Evolutionary conservation across 2,113 vertebrate genomes (phyloP).

Genomic region (Rhizomys pruinosus): DNA sequence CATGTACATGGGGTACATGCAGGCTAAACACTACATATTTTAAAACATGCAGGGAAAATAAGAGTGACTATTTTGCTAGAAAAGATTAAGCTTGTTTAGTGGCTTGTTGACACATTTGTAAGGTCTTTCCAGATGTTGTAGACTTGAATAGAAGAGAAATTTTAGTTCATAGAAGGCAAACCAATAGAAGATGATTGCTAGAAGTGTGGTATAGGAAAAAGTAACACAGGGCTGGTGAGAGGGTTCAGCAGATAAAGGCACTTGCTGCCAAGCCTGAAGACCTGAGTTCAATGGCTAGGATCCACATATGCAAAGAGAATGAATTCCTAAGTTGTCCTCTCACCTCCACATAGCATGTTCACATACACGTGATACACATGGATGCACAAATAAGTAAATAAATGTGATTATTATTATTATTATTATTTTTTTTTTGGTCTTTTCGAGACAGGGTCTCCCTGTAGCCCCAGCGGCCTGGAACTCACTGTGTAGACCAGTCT

Average conservation of each 20-base stretch:
- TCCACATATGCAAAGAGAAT: neutral
- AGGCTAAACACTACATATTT: too few relatives aligned
- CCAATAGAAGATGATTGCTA: neutral
- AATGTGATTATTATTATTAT: too few relatives aligned
- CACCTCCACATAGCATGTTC: neutral
- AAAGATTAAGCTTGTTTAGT: neutral
- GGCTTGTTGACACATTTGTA: slow-evolving; percentile 30
- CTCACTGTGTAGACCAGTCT: too few relatives aligned
- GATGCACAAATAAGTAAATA: neutral
- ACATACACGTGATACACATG: too few relatives aligned
- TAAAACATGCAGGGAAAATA: too few relatives aligned
- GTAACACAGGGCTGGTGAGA: neutral
- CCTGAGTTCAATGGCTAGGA: too few relatives aligned
- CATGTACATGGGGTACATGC: too few relatives aligned
- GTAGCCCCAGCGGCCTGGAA: too few relatives aligned
- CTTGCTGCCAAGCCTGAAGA: neutral
- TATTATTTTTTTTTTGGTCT: too few relatives aligned
- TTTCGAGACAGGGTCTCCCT: too few relatives aligned
- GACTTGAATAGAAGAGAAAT: slow-evolving; percentile 34
- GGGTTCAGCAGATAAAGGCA: neutral
- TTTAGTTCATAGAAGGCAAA: neutral
- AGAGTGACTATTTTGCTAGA: neutral
- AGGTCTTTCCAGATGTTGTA: slow-evolving; percentile 14
- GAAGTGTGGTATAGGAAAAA: neutral
- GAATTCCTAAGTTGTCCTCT: neutral